phyloP scores from a whole-genome alignment of 2,888 invertebrate species.

The Phengaris alcon region DNA sequence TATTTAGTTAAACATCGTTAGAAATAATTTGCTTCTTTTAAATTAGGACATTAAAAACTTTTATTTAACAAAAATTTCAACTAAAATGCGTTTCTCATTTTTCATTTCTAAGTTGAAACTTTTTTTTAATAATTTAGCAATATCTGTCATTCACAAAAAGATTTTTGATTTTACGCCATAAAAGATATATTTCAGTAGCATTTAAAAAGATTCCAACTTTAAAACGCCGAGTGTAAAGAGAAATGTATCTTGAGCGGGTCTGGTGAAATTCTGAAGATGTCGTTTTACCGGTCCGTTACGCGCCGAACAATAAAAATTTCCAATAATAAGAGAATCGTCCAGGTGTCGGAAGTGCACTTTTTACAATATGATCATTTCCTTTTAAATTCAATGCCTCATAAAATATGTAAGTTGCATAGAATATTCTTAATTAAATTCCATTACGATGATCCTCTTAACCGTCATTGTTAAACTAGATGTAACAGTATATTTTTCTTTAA shows the following conservation, averaged over 20 bases:
- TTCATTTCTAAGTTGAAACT: too few relatives aligned
- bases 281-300: neutral
- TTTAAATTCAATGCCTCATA: neutral
- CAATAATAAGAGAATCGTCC: neutral
- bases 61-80: too few relatives aligned
- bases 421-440: neutral
- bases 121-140: too few relatives aligned
- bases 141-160: too few relatives aligned
- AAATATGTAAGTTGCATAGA: neutral
- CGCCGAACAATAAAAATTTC: neutral
- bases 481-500: too few relatives aligned
- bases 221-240: neutral
- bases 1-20: too few relatives aligned
- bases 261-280: neutral
- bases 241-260: neutral
- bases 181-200: too few relatives aligned
- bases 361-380: neutral
- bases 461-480: neutral
- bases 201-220: neutral
- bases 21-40: too few relatives aligned
- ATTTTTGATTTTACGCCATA: too few relatives aligned
- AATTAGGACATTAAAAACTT: too few relatives aligned
- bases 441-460: neutral
- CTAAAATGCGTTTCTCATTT: too few relatives aligned
- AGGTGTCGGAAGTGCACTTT: neutral